Evolutionary conservation across 2,888 invertebrate species (phyloP).

Genomic region (Tenthredo mesomela): DNA sequence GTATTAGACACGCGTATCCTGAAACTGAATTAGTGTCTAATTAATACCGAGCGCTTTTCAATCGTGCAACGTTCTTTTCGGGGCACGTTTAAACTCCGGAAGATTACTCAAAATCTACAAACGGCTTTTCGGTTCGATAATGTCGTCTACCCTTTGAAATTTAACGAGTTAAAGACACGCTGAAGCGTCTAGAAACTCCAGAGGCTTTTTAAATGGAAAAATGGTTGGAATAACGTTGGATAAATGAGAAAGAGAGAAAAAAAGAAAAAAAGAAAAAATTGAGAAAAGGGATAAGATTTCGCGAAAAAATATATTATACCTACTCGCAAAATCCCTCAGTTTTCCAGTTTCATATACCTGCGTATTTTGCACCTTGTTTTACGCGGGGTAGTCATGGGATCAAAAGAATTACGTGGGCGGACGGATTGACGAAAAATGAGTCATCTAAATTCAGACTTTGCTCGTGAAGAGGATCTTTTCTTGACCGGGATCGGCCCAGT

Average conservation of each 20-base stretch:
- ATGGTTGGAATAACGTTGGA: slow-evolving; percentile 37
- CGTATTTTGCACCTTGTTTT: slow-evolving; percentile 30
- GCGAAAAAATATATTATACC: neutral
- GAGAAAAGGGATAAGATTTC: neutral
- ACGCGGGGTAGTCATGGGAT: slow-evolving; percentile 5
- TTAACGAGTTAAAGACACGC: slow-evolving; percentile 35
- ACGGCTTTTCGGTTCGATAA: neutral
- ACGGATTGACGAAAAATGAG: slow-evolving; percentile 43
- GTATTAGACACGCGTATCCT: neutral
- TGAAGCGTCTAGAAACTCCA: slow-evolving; percentile 2
- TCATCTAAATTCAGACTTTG: slow-evolving; percentile 46
- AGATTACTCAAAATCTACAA: slow-evolving; percentile 1
- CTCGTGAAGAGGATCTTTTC: slow-evolving; percentile 47
- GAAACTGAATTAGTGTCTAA: neutral
- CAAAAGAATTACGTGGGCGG: slow-evolving; percentile 35
- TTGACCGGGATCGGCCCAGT: slow-evolving; percentile 42
- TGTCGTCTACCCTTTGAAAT: slow-evolving; percentile 13
- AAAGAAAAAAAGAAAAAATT: neutral
- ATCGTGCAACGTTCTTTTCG: neutral
- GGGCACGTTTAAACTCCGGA: neutral
- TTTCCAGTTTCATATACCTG: neutral
- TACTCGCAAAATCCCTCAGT: slow-evolving; percentile 13
- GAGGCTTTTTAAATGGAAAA: slow-evolving; percentile 44
- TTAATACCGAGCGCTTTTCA: neutral
- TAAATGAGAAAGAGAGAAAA: slow-evolving; percentile 52